These are phyloP conservation scores for Popillia japonica DNA, from an alignment of 1,140 invertebrate species.

Conservation along the genomic window DNA sequence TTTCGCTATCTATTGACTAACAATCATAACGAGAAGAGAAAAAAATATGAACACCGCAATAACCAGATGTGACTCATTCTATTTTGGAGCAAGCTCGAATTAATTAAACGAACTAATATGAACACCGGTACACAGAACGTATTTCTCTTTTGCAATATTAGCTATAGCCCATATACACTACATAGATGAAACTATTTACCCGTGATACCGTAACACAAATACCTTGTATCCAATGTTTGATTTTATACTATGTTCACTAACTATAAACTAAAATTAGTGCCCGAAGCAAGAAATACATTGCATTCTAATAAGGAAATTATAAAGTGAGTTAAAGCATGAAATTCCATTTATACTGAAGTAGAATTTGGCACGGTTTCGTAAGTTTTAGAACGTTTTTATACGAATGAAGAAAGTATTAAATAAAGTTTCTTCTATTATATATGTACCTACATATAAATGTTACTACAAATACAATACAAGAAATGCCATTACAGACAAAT, in stretches of 20 bases:
- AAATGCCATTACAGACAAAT: too few species aligned
- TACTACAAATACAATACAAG: too few species aligned
- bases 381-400: not conserved
- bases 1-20: not conserved
- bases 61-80: not conserved
- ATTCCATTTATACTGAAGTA: not conserved
- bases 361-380: not conserved
- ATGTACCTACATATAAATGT: too few species aligned
- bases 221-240: not conserved
- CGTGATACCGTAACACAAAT: not conserved
- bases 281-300: not conserved
- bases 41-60: not conserved
- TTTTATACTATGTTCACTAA: not conserved
- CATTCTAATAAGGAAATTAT: not conserved
- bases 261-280: not conserved
- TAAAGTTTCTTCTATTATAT: not conserved
- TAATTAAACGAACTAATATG: not conserved
- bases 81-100: not conserved
- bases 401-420: not conserved
- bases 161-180: not conserved
- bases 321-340: not conserved
- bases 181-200: not conserved
- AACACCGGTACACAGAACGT: not conserved
- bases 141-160: slow-evolving; percentile 1
- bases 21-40: not conserved